Evolutionary conservation across 1,140 invertebrate genomes (phyloP), one percentile per base, ranked within the genome.

Genomic region (Drosophila novamexicana): DNA sequence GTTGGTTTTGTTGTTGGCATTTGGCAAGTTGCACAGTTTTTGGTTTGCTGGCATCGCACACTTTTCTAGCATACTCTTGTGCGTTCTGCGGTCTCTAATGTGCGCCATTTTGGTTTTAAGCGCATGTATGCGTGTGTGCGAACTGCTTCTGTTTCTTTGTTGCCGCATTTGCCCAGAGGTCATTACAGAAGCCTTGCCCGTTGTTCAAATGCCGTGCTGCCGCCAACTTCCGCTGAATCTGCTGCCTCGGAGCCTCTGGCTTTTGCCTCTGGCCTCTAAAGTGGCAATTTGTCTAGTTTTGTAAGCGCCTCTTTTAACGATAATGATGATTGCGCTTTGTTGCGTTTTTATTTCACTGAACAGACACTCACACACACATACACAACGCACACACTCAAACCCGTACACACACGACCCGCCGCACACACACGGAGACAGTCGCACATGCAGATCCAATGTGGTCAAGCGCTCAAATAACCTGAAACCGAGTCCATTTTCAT

Each of bases 321-420:
- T 88, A 88, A 88, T 88, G 84, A 88, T 88, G 84, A 88, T 88
- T 88, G 84, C 84, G 84, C 84, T 89, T 89, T 88, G 84, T 88
- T 88, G 84, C 84, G 84, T 89, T 88, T 88, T 88, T 88, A 88
- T 88, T 88, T 75, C 74, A 80, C 49, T 81, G 74, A 77, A 74
- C 77, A 79, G 32, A 42, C 62, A 69, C 62, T 68, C 47, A 58
- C 36, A 64, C 9, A 18, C 14, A 14, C 14, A 14, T 0, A 14
- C 14, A 14, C 14, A 14, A 14, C 22, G 22, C 22, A 29, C 22
- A 29, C 22, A 29, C 22, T 29, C 22, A 29, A 29, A 29, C 22
- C 0, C 22, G 5, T 5, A 29, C 22, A 29, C 22, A 0, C 22
- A 29, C 22, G 22, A 5, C 22, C 22, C 22, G 22, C 22, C 9